Evolutionary conservation across 2,888 invertebrate species (phyloP).

Genomic region (Eumerus sabulonum): DNA sequence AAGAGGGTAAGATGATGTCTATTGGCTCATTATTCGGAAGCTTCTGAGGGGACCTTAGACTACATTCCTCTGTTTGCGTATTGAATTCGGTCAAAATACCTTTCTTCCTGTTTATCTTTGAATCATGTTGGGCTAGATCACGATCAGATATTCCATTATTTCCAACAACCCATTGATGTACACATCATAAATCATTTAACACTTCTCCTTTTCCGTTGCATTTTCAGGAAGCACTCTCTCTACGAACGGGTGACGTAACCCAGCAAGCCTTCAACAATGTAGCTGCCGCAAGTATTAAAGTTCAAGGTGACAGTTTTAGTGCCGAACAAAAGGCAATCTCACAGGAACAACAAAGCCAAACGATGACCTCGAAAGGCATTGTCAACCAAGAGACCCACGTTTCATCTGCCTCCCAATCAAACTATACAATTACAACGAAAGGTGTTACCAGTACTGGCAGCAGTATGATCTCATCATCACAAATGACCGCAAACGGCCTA

Average conservation of each 20-base stretch:
- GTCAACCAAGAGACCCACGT: conserved; percentile 88
- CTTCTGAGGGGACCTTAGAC: no score
- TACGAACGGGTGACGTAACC: conserved; percentile 90
- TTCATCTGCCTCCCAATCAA: conserved; percentile 87
- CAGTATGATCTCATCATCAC: conserved; percentile 81
- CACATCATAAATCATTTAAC: no score
- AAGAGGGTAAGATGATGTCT: no score
- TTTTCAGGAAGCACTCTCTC: conserved; percentile 88
- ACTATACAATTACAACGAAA: conserved; percentile 88
- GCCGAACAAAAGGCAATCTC: conserved; percentile 88
- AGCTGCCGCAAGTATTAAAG: conserved; percentile 89
- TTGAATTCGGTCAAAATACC: no score
- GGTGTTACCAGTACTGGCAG: conserved; percentile 84
- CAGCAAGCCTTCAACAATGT: conserved; percentile 93
- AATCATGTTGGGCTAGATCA: no score
- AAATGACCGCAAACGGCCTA: conserved; percentile 82
- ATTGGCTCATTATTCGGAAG: no score
- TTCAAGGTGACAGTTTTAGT: conserved; percentile 92
- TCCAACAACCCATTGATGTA: no score
- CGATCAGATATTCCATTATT: no score
- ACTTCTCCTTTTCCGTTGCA: no score
- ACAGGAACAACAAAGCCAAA: conserved; percentile 87
- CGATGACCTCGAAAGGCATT: conserved; percentile 88
- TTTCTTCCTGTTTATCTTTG: no score
- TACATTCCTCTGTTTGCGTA: no score